Conservation (phyloP, 30 jellyfish, hydroid and myxozoan genomes). For the Sanderia malayensis region DNA sequence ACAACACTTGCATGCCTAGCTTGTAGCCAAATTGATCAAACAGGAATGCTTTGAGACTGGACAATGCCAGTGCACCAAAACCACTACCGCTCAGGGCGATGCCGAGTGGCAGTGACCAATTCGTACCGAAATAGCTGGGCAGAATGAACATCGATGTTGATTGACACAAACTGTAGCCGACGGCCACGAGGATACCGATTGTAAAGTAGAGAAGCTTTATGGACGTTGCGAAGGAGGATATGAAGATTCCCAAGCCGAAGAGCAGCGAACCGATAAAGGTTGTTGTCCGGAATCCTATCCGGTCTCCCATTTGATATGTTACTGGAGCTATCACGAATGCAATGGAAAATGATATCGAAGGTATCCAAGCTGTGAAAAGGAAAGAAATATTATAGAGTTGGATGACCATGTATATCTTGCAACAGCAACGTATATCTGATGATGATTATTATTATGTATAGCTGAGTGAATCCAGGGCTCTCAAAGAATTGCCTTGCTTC, state of each 20-base stretch:
- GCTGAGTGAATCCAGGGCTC: too few relatives aligned
- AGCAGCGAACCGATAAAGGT: conserved; percentile 43
- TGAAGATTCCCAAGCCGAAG: conserved; percentile 53
- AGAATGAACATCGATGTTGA: conserved; percentile 57
- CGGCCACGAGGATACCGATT: conserved; percentile 54
- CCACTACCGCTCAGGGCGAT: conserved; percentile 68
- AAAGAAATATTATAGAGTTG: too few relatives aligned
- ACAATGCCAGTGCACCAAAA: conserved; percentile 65
- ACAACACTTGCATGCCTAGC: conserved; percentile 55
- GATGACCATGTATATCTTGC: too few relatives aligned
- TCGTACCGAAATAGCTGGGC: conserved; percentile 54
- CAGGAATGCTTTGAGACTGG: conserved; percentile 53
- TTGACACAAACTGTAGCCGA: conserved; percentile 50
- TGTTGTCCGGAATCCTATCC: conserved; percentile 53
- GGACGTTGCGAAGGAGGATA: conserved; percentile 50
- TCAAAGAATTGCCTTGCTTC: too few relatives aligned
- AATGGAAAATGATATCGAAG: conserved; percentile 50
- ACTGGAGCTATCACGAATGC: conserved; percentile 25
- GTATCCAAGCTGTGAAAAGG: conserved; percentile 57
- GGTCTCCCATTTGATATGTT: conserved; percentile 43
- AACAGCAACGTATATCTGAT: too few relatives aligned
- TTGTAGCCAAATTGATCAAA: conserved; percentile 42
- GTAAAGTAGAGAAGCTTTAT: conserved; percentile 40
- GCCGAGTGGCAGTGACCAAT: conserved; percentile 50
- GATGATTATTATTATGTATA: too few relatives aligned